Base-by-base conservation (phyloP, 2,113 vertebrate species). In the Syrrhaptes paradoxus region DNA sequence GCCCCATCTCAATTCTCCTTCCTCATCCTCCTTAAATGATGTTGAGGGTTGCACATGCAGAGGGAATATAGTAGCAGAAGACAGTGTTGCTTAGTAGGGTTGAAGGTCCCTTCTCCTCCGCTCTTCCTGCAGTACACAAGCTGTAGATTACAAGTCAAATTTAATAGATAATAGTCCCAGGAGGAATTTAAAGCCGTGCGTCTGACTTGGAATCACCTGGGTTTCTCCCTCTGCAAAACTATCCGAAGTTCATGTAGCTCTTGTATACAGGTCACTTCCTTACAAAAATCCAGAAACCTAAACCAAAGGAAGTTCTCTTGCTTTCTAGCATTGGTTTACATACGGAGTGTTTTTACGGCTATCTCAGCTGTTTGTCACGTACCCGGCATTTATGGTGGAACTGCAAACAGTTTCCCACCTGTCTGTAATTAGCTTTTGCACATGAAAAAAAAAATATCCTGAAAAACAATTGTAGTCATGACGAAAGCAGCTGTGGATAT, bases 391-490 rank as follows among this genome's bases (percentile, higher is more conserved):
- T 66, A 38, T 51, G 68, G 59, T 79, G 41, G 84, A 92, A 96
- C 55, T 68, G 71, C 81, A 95, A 89, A 85, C 61, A 78, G 34
- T 62, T 96, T 88, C 59, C 78, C 85, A 93, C 72, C 58, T 94
- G 78, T 67, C 54, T 57, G 16, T 86, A 91, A 87, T 75, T 46
- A 93, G 29, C 73, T 85, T 93, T 54, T 81, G 29, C 36, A n/a
- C 62, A n/a, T 45, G 51, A 36, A 58, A 58, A 24, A 45, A 72
- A 83, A 74, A 55, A 29, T 2, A 9, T 24, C 6, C 7, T 54
- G 77, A 75, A 94, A 87, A 77, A 12, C 36, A 90, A 21, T 31
- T 38, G 51, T 54, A 63, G 68, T 66, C 25, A 15, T 58, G 75
- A 54, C 74, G 57, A 71, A 61, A 86, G 57, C 34, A 73, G 59